Base-by-base conservation (phyloP, 1,140 invertebrate species). In the Cydia pomonella region DNA sequence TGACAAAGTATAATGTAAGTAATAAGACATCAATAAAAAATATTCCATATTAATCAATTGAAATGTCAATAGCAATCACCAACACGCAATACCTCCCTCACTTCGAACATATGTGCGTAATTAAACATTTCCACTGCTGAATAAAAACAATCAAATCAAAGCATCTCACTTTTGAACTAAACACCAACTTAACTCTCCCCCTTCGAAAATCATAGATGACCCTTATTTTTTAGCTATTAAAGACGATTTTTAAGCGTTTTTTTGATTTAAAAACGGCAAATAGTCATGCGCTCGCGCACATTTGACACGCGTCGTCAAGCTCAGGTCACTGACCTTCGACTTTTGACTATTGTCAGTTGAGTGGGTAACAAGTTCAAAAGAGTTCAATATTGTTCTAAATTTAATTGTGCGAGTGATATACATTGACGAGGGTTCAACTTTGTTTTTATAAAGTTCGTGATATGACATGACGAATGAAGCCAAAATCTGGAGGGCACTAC, bases 141-240 rank as follows among this genome's bases (percentile, higher is more conserved):
- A 69, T 69, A 69, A 69, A 69, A 69, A 69, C 64, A 69, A 69
- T 69, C 64, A 69, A 69, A 69, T 69, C 64, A 69, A 38, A 69
- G 29, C 64, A 69, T 69, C 64, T 69, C 64, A 69, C 64, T 69
- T 69, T 69, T 69, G 64, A 69, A 69, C 64, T 69, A 69, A 69
- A 69, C 64, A 69, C 64, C 64, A 69, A 69, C 29, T 33, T 69
- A 69, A 0, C 23, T 18, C 13, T 1, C 64, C 27, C 2, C n/a
- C 27, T 69, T 69, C 64, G 64, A 38, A 69, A 69, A 69, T 18
- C 16, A 16, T 3, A 6, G n/a, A 38, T 9, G 1, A 18, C n/a
- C 33, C 64, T 33, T 69, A 38, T 18, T 10, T 2, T 6, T 0
- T 10, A 16, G 13, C 16, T 1, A 4, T 33, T 38, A 33, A 38